Evolutionary conservation across 2,113 vertebrate genomes (phyloP).

Genomic region (Isichthys henryi): DNA sequence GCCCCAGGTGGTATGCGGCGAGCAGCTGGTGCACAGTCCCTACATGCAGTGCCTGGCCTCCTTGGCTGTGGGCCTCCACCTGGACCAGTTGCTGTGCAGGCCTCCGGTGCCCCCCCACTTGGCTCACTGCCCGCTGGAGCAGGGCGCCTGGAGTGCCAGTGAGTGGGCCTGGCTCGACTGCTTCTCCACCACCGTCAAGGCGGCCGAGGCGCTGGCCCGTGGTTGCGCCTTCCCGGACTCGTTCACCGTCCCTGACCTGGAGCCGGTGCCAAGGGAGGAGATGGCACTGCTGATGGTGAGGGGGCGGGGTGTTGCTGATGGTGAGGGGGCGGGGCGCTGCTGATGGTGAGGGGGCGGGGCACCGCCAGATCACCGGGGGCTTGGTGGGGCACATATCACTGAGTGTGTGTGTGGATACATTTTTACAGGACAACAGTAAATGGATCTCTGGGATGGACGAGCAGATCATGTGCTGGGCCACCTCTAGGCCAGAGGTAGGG

Average conservation of each 20-base stretch:
- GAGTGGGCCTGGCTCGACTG: constrained; percentile 96
- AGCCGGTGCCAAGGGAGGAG: constrained; percentile 86
- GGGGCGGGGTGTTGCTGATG: neutral
- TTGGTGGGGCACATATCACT: neutral
- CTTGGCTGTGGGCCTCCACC: constrained; percentile 83
- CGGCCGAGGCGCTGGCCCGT: constrained; percentile 85
- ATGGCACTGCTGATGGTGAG: constrained; percentile 84
- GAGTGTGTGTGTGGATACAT: neutral
- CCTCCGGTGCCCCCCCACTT: constrained; percentile 76
- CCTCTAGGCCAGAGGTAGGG: constrained; percentile 83
- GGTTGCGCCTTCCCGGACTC: constrained; percentile 82
- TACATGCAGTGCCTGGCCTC: constrained; percentile 97
- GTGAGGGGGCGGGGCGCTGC: constrained; percentile 38
- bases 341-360: constrained; percentile 68
- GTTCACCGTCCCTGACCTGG: constrained; percentile 85
- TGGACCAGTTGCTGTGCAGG: constrained; percentile 81
- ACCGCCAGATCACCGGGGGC: too few species aligned
- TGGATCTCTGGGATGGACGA: constrained; percentile 93
- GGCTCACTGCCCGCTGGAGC: constrained; percentile 65
- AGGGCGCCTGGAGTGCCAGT: constrained; percentile 71
- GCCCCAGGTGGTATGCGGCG: constrained; percentile 93
- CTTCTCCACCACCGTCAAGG: constrained; percentile 91
- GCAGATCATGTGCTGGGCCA: constrained; percentile 98
- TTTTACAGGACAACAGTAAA: constrained; percentile 85
- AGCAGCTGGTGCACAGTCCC: constrained; percentile 93